Base-by-base conservation (phyloP, 2,113 vertebrate species). In the Pygoscelis adeliae region DNA sequence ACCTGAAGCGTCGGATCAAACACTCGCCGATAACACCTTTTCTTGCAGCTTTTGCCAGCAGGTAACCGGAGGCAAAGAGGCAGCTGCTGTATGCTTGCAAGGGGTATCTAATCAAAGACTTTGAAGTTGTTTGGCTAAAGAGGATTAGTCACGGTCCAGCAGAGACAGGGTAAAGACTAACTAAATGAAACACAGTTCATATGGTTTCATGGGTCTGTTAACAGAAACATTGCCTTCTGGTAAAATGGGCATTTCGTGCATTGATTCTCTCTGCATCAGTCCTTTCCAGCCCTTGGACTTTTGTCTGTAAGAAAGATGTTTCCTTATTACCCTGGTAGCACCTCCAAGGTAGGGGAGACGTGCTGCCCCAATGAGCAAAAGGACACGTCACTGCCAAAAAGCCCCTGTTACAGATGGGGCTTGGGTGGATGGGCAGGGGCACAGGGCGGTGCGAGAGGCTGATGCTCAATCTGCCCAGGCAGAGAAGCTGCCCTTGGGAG, bases 121-220 rank as follows among this genome's bases (percentile, higher is more conserved):
- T 97, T 97, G 96, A 96, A 95, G 89, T 67, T 87, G 72, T 89
- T 83, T 4, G 22, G 50, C 91, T 97, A 95, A 97, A 98, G 83
- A 93, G 91, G 94, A 98, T 98, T 97, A 97, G 91, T 77, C 25
- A n/a, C 11, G 52, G 94, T 94, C 96, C 77, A 73, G 69, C 92
- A 77, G 93, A 92, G 81, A 77, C 26, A 34, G 65, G 53, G 77
- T 55, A 93, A 94, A 96, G 95, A 89, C 90, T 59, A 92, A 92
- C 71, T 71, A 79, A 90, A 91, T 89, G 92, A 82, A 92, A 72
- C 95, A 63, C 87, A 82, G 91, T 91, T 97, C 93, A 59, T 90
- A 79, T 63, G 89, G 93, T 91, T 97, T 92, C 83, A 71, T 87
- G 85, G 47, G 40, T 92, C 65, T 91, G 67, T 90, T 97, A 97